A percentile compares a stretch with the other conserved stretches of the same genome.
Evolutionary conservation across 2,888 invertebrate genomes (phyloP).

Genomic region (Ametastegia equiseti): DNA sequence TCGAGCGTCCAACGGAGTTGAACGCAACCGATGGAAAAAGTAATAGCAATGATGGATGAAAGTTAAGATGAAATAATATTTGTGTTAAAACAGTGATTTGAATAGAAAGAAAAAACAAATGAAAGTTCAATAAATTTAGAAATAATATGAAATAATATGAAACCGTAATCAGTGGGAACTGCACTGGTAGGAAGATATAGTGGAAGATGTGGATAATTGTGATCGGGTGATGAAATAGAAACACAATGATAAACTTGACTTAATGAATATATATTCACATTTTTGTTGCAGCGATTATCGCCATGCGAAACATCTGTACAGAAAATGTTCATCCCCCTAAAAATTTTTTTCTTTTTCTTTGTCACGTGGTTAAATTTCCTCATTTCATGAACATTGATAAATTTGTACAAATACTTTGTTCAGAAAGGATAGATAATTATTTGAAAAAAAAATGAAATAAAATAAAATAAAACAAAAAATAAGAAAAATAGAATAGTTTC

Average conservation of each 20-base stretch:
- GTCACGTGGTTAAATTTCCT: neutral
- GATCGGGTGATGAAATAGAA: constrained; percentile 57
- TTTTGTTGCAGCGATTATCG: constrained; percentile 56
- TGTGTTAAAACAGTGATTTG: neutral
- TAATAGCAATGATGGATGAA: neutral
- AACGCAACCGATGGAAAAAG: neutral
- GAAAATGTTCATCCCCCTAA: constrained; percentile 48
- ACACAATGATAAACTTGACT: constrained; percentile 62
- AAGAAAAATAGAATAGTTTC: constrained; percentile 7
- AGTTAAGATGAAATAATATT: neutral
- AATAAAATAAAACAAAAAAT: too few relatives aligned
- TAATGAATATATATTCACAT: constrained; percentile 60
- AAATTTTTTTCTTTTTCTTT: neutral
- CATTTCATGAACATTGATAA: constrained; percentile 38
- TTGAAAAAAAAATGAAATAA: too few relatives aligned
- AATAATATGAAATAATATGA: neutral
- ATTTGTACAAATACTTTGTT: constrained; percentile 65
- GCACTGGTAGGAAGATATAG: neutral
- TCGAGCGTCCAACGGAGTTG: neutral
- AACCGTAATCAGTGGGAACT: neutral
- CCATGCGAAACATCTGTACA: constrained; percentile 62
- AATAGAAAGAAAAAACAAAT: neutral
- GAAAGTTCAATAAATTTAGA: neutral
- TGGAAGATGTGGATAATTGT: constrained; percentile 50
- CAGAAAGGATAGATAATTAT: constrained; percentile 17